Conservation (phyloP, 2,797 vertebrate species). For the Leptatherina wallacei region DNA sequence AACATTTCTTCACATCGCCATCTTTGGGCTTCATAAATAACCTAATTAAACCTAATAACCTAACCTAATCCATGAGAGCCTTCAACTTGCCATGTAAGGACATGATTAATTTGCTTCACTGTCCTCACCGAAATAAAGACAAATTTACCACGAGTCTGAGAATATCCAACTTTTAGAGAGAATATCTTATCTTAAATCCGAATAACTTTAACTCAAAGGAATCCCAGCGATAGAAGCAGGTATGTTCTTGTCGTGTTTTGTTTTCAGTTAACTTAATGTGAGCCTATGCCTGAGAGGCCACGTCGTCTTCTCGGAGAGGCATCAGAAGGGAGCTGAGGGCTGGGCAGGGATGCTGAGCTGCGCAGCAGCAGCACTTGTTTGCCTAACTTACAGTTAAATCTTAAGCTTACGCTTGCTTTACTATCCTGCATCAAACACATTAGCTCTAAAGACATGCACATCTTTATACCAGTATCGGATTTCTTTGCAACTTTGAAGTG, state of each 20-base stretch:
- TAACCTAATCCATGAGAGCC: constrained; percentile 58
- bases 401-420: neutral
- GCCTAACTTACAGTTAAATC: constrained; percentile 44
- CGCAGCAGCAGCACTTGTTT: constrained; percentile 43
- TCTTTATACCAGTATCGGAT: neutral
- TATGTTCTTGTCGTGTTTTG: neutral
- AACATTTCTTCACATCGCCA: constrained; percentile 73
- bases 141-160: constrained; percentile 11
- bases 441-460: neutral
- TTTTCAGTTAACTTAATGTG: constrained; percentile 40
- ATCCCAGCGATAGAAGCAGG: neutral
- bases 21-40: constrained; percentile 75
- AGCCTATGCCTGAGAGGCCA: neutral
- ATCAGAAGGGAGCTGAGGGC: constrained; percentile 36
- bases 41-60: neutral
- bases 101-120: constrained; percentile 44
- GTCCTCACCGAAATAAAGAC: constrained; percentile 16
- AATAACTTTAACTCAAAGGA: constrained; percentile 2
- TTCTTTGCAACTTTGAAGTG: constrained; percentile 43
- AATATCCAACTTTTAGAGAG: neutral
- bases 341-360: constrained; percentile 67
- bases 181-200: neutral
- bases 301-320: constrained; percentile 17
- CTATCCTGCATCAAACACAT: neutral
- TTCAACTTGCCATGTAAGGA: constrained; percentile 69